phyloP scores from a whole-genome alignment of 2,797 vertebrate genomes.

The Anniella stebbinsi region DNA sequence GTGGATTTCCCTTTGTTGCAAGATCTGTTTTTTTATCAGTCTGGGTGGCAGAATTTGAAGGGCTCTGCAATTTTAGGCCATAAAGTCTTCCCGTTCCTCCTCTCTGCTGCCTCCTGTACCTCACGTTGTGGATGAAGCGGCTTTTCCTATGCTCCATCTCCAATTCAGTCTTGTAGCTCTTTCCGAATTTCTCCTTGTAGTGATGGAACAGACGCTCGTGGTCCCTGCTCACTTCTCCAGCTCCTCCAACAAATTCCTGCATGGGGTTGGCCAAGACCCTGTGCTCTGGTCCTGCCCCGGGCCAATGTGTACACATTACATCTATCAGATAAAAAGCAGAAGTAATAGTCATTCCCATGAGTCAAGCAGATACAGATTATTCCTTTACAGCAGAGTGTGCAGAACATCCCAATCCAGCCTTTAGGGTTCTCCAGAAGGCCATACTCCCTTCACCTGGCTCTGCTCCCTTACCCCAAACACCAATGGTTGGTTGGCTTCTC shows the following conservation, averaged over 20 bases:
- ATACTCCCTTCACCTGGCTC: too few relatives aligned
- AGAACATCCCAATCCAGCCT: too few relatives aligned
- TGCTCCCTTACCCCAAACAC: too few relatives aligned
- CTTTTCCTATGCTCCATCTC: constrained; percentile 83
- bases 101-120: constrained; percentile 64
- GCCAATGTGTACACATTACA: constrained; percentile 58
- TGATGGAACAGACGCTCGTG: constrained; percentile 78
- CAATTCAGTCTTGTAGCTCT: constrained; percentile 73
- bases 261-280: constrained; percentile 85
- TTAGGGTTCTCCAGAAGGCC: too few relatives aligned
- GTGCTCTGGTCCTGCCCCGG: constrained; percentile 69
- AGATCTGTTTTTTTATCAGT: not conserved
- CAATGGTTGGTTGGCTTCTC: too few relatives aligned
- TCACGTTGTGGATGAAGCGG: constrained; percentile 83
- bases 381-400: not conserved
- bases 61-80: not conserved
- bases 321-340: constrained; percentile 19
- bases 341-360: not conserved
- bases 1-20: not conserved
- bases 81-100: not conserved
- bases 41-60: not conserved
- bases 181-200: constrained; percentile 80
- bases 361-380: not conserved
- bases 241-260: constrained; percentile 81
- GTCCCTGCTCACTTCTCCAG: constrained; percentile 68